Evolutionary conservation across 2,797 vertebrate genomes (phyloP).

Genomic region (Fundulus diaphanus): DNA sequence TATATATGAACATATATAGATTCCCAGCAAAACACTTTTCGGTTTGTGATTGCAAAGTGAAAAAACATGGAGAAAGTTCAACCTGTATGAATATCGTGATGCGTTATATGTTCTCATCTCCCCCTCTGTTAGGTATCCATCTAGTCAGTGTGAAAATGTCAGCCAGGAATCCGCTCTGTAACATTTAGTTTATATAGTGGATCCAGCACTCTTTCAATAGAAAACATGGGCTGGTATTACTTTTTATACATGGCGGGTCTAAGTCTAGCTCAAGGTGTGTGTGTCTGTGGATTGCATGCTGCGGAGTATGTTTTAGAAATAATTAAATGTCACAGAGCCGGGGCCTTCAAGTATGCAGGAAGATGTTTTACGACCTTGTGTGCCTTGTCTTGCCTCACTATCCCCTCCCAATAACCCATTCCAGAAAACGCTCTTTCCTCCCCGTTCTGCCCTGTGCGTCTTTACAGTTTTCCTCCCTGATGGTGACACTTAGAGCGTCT

Average conservation of each 20-base stretch:
- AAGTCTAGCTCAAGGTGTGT: conserved; percentile 1
- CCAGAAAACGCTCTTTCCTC: conserved; percentile 41
- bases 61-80: not conserved
- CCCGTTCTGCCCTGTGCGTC: conserved; percentile 5
- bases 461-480: conserved; percentile 40
- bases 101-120: conserved; percentile 3
- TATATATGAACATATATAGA: not conserved
- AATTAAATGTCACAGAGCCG: conserved; percentile 73
- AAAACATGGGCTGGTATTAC: conserved; percentile 26
- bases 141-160: not conserved
- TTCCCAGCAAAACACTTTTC: not conserved
- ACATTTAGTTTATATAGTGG: conserved; percentile 19
- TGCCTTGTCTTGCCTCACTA: conserved; percentile 53
- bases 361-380: conserved; percentile 67
- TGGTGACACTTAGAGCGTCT: conserved; percentile 36
- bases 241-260: conserved; percentile 12
- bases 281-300: conserved; percentile 35
- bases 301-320: conserved; percentile 67
- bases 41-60: not conserved
- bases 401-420: conserved; percentile 61
- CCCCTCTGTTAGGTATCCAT: conserved; percentile 11
- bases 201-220: conserved; percentile 14
- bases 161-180: conserved; percentile 18
- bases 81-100: not conserved
- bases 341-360: conserved; percentile 55